Base-by-base conservation (phyloP, 2,113 vertebrate genomes). In the Neomonachus schauinslandi region DNA sequence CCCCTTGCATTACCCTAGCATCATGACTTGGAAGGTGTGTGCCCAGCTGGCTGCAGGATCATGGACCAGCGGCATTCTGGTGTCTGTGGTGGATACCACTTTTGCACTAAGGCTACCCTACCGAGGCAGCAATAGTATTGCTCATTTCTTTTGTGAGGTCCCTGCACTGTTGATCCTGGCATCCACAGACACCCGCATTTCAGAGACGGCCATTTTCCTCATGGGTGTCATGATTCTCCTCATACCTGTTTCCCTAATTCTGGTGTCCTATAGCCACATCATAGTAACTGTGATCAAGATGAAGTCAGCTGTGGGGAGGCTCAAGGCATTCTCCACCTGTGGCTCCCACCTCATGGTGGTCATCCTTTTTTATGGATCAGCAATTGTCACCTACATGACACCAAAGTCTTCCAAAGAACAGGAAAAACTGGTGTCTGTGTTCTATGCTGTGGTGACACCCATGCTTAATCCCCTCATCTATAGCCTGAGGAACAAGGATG, bases 81-180 rank as follows among this genome's bases (percentile, higher is more conserved):
- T 97, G 10, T 97, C 98, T 33, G 90, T 84, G 36, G 86, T 98
- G 51, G 97, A 98, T 9, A 91, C 86, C 12, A 91, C 84, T 5
- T 97, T 98, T 86, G 97, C 95, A 57, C 79, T 98, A 31, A 95
- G 51, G 1, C 88, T 98, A 22, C 97, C 96, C 42, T 98, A 97
- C 33, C 82, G 2, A 96, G 98, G 97, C 57, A 93, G 89, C 92
- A 96, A 96, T 31, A 93, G 28, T 3, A 59, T 97, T n/a, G 84
- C 96, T 91, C 98, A 98, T 96, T 98, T 98, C 79, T 98, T 98
- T 84, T 98, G 98, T 96, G 97, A 98, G 69, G 98, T 94, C 13
- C 98, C 98, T 76, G 96, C 97, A 22, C 11, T 98, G 14, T 51
- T 98, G 97, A 82, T 80, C 31, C 39, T 98, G 86, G 92, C 95